These are phyloP conservation scores for Bombus haemorrhoidalis DNA, from an alignment of 1,140 invertebrate species.

Conservation along the genomic window DNA sequence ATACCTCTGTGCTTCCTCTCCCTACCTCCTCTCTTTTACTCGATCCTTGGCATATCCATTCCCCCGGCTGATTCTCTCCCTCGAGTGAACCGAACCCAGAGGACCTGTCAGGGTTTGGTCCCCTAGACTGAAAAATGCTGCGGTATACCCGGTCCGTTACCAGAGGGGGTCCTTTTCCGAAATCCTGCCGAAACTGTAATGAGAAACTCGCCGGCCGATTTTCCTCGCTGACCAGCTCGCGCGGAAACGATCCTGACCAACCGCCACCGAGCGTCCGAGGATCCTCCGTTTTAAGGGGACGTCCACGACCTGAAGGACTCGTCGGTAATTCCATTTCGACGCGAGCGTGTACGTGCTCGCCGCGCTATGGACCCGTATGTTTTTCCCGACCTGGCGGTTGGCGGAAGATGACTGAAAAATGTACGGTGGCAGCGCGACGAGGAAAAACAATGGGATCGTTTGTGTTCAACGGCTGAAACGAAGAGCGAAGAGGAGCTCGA, in stretches of 20 bases:
- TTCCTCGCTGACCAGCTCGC: slow-evolving; percentile 42
- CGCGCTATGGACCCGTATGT: neutral
- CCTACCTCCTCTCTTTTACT: slow-evolving; percentile 32
- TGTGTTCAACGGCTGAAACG: slow-evolving; percentile 8
- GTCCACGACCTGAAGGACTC: slow-evolving; percentile 1
- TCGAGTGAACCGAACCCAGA: slow-evolving; percentile 60
- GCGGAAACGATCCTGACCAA: neutral
- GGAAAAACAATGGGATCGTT: slow-evolving; percentile 27
- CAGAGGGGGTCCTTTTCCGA: slow-evolving; percentile 68
- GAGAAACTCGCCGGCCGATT: slow-evolving; percentile 65
- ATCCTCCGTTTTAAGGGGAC: neutral
- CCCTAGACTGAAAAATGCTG: slow-evolving; percentile 78
- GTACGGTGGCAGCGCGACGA: neutral
- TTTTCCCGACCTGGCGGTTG: slow-evolving; percentile 24
- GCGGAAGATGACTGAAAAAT: slow-evolving; percentile 26
- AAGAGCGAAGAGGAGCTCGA: slow-evolving; percentile 16
- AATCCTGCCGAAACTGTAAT: slow-evolving; percentile 72
- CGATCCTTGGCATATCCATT: slow-evolving; percentile 51
- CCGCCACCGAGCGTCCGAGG: neutral
- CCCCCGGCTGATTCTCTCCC: slow-evolving; percentile 60
- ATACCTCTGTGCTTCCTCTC: slow-evolving; percentile 8
- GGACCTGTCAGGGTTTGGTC: slow-evolving; percentile 68
- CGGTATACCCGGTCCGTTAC: slow-evolving; percentile 71
- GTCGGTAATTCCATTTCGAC: slow-evolving; percentile 54
- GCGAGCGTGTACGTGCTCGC: neutral